Base-by-base conservation (phyloP, 2,113 vertebrate species). In the Platichthys stellatus region DNA sequence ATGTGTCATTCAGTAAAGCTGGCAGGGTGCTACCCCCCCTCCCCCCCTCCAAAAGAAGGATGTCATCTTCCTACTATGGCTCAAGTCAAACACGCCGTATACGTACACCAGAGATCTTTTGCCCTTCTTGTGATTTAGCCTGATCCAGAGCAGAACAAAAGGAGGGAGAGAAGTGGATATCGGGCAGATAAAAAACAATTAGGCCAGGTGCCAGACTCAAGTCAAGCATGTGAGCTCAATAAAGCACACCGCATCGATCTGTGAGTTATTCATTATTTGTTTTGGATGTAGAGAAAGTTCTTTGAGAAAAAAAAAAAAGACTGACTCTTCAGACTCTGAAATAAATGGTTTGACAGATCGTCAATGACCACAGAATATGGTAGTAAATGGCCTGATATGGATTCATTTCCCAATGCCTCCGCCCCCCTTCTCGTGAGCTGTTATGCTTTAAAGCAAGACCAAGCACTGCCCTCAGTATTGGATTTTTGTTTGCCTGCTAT, bases 281-380 rank as follows among this genome's bases (percentile, higher is more conserved):
- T 91, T 90, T 90, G 88, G 87, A 90, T 88, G 87, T 82, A 82
- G 87, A 82, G 84, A 90, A 90, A 90, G 87, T 92, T 86, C 89
- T 87, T 78, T 83, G 81, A 80, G 86, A 89, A 90, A 91, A 53
- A 53, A 61, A 59, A 31, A 59, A 2, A 28, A 2, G 28, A 17
- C 2, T 26, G 57, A 63, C 40, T 63, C 20, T 77, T 84, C 79
- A 79, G 82, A 84, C 72, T 80, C 43, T 72, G 73, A 89, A 92
- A 87, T 87, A 81, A 91, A 90, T 73, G 72, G 64, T 86, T 86
- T 90, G 91, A 92, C 90, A 87, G 90, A 76, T 92, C 68, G 67
- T 94, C 88, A 78, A 92, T 93, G 90, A 78, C 81, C 71, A 72
- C 75, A 81, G 84, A 89, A 90, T 90, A 89, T 87, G 82, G 88